Base-by-base conservation (phyloP, 2,888 invertebrate species). In the Caenorhabditis macrosperma region DNA sequence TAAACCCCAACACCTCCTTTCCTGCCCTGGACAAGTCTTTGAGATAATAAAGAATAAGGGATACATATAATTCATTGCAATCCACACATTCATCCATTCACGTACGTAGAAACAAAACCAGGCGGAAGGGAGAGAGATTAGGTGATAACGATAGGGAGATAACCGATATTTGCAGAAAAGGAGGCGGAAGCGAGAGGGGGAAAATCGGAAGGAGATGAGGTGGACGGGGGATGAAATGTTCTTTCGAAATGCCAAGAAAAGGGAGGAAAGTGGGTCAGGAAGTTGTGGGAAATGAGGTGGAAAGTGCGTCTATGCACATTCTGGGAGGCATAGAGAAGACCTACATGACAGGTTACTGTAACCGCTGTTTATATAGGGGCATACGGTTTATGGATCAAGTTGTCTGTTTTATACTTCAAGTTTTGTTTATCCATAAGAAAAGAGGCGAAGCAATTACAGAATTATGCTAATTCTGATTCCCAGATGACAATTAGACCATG, bases 271-370 rank as follows among this genome's bases (percentile, higher is more conserved):
- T 75, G 60, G 59, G 66, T 75, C 59, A 54, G 60, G 20, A 48
- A 35, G 20, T 33, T 30, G 44, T 44, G 28, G 44, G 20, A 41
- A 63, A 74, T 74, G 74, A 64, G 57, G 64, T 74, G 64, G 64
- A 64, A 74, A 74, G 64, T 74, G 55, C 69, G 17, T 5, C 26
- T 59, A 57, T 59, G 57, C 59, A 60, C 59, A 44, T 59, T 68
- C 59, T 50, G n/a, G n/a, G 48, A 41, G 24, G 20, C 15, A 5
- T 33, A 17, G 1, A 10, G 28, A 12, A 38, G 52, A 28, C 28
- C 52, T 28, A 52, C 52, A 52, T 52, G 26, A 52, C 52, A 52
- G 52, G 26, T 52, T 52, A 52, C 28, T 24, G 52, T 67, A 54
- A 55, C 22, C 20, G 48, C 33, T 63, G 17, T 55, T n/a, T 24